These are phyloP conservation scores for Alouatta palliata DNA, from an alignment of 2,113 vertebrate species.

Conservation along the genomic window DNA sequence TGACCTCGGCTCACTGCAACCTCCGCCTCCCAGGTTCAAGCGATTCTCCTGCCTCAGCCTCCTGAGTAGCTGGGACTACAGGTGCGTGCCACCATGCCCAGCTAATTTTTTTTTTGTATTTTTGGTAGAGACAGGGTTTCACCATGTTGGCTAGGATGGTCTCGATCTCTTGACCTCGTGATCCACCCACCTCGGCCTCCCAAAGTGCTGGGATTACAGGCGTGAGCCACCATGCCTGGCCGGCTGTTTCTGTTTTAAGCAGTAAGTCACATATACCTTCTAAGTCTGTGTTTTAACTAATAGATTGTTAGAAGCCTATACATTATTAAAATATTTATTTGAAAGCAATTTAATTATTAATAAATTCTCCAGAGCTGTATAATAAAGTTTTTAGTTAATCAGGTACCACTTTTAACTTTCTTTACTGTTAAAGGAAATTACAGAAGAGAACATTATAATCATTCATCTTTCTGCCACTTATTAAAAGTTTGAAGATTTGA, in stretches of 20 bases:
- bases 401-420: neutral
- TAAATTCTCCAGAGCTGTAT: neutral
- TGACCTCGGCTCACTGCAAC: no score
- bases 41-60: no score
- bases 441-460: neutral
- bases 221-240: no score
- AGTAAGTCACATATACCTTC: neutral
- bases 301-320: neutral
- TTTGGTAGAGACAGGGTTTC: no score
- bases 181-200: no score
- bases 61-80: no score
- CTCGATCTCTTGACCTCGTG: no score
- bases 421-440: neutral
- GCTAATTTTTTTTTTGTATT: no score
- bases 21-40: no score
- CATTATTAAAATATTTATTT: neutral
- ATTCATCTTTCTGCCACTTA: neutral
- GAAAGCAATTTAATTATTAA: neutral
- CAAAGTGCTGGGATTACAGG: no score
- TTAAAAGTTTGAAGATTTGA: conserved; percentile 1
- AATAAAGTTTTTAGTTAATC: conserved; percentile 14
- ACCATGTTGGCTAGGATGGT: no score
- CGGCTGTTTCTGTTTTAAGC: conserved; percentile 5
- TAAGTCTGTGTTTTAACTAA: conserved; percentile 28
- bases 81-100: no score